Conservation (phyloP, 2,888 invertebrate species). For the Xestia xanthographa region DNA sequence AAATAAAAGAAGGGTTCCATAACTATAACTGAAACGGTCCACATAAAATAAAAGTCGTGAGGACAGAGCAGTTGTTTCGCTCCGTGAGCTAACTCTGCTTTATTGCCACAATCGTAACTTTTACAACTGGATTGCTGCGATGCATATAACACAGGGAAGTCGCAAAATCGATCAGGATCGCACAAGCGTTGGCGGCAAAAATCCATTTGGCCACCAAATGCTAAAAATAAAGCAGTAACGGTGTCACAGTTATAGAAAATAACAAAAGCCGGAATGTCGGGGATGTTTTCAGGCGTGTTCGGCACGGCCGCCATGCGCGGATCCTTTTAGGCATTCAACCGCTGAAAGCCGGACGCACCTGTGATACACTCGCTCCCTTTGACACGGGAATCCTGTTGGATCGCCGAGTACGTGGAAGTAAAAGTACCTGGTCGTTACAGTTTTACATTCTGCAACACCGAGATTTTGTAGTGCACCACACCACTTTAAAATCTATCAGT, state of each 20-base stretch:
- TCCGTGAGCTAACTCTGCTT: conserved; percentile 51
- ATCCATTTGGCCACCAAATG: conserved; percentile 12
- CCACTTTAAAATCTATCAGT: background rate
- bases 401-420: conserved; percentile 31
- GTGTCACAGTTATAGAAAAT: conserved; percentile 42
- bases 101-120: conserved; percentile 62
- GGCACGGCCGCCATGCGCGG: conserved; percentile 22
- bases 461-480: conserved; percentile 23
- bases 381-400: conserved; percentile 58
- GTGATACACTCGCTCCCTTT: conserved; percentile 58
- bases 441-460: conserved; percentile 40
- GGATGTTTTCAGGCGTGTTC: conserved; percentile 38
- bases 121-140: conserved; percentile 54
- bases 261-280: conserved; percentile 30
- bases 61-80: conserved; percentile 55
- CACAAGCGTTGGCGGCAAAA: conserved; percentile 23
- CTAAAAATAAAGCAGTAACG: conserved; percentile 20
- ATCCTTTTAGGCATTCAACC: conserved; percentile 58
- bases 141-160: conserved; percentile 53
- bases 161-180: conserved; percentile 44
- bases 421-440: conserved; percentile 29
- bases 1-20: conserved; percentile 53
- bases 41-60: conserved; percentile 59
- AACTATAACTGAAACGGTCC: conserved; percentile 54
- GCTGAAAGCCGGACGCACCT: conserved; percentile 57